phyloP scores from a whole-genome alignment of 2,797 vertebrate species.

The Coccyzus lansbergi region DNA sequence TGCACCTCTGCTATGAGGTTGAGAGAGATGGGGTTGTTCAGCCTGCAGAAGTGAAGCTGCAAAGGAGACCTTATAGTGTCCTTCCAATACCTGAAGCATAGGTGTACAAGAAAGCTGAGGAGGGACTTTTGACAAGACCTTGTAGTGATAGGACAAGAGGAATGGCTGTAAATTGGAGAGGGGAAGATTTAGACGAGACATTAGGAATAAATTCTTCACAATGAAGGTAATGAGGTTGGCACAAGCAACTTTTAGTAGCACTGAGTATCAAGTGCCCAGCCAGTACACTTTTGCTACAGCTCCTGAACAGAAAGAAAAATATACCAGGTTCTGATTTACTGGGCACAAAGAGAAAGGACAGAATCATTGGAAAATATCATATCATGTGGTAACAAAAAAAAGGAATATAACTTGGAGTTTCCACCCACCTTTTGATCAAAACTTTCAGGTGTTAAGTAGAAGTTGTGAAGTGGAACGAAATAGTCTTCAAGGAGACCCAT shows the following conservation, averaged over 20 bases:
- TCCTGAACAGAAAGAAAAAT: background rate
- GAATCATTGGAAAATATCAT: background rate
- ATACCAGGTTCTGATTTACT: background rate
- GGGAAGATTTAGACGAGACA: no score
- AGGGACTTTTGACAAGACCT: no score
- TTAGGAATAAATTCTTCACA: no score
- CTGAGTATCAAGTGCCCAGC: background rate
- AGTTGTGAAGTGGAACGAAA: conserved; percentile 95
- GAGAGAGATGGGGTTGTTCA: no score
- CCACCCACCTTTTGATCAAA: conserved; percentile 93
- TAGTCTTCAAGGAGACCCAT: conserved; percentile 97
- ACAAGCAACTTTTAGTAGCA: background rate
- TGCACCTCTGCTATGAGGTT: no score
- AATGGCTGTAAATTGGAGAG: no score
- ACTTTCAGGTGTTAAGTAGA: conserved; percentile 94
- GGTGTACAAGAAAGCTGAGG: no score
- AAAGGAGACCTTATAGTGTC: no score
- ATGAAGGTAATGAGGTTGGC: no score
- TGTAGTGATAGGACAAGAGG: no score
- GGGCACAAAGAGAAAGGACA: background rate
- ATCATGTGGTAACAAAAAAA: background rate
- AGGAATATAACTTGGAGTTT: background rate
- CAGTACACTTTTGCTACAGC: background rate
- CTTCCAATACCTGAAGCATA: no score
- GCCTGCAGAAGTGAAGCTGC: no score